phyloP scores from a whole-genome alignment of 1,140 invertebrate genomes.

The Penaeus japonicus region DNA sequence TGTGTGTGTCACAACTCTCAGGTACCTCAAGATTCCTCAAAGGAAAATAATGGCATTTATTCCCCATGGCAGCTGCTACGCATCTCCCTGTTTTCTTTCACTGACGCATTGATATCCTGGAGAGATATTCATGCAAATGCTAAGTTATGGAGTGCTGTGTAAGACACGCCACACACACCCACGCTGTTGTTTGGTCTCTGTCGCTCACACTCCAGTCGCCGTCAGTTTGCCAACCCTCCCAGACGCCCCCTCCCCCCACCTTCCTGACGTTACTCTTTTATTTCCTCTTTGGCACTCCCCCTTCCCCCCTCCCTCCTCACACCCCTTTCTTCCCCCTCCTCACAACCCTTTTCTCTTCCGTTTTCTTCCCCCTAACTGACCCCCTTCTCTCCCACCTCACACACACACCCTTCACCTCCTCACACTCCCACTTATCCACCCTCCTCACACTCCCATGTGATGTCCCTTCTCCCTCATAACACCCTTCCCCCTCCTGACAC shows the following conservation, averaged over 20 bases:
- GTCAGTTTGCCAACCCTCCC: background rate
- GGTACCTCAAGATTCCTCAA: too few relatives aligned
- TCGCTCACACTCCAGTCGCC: background rate
- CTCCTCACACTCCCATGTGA: too few relatives aligned
- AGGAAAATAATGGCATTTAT: too few relatives aligned
- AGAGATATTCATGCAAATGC: too few relatives aligned
- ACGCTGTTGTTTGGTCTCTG: background rate
- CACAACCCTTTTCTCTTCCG: background rate
- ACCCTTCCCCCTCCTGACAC: background rate
- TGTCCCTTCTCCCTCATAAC: too few relatives aligned
- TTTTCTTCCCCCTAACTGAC: background rate
- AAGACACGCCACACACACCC: too few relatives aligned
- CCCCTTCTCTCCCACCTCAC: background rate
- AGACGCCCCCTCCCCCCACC: background rate
- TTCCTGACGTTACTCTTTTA: background rate
- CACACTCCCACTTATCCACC: background rate
- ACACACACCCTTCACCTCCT: conserved; percentile 1
- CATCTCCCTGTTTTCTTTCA: too few relatives aligned
- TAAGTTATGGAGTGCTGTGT: too few relatives aligned
- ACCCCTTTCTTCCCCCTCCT: background rate
- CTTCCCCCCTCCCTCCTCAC: background rate
- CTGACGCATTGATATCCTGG: too few relatives aligned
- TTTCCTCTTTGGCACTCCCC: background rate
- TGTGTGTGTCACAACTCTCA: background rate
- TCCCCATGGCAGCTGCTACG: too few relatives aligned